Evolutionary conservation across 2,888 invertebrate genomes (phyloP).

Genomic region (Polia nebulosa): DNA sequence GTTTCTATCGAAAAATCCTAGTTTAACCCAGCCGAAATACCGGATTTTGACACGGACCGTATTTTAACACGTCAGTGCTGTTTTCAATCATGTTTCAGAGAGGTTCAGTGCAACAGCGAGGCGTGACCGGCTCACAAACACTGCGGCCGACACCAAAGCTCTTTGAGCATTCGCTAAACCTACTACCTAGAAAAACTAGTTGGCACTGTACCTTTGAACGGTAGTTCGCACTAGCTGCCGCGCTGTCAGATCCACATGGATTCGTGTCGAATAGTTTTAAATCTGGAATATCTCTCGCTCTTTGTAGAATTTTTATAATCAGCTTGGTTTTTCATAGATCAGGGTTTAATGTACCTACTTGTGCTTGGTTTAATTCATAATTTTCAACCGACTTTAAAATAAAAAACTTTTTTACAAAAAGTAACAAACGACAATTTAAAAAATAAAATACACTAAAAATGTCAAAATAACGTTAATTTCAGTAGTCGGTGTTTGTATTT

Average conservation of each 20-base stretch:
- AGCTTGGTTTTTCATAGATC: not conserved
- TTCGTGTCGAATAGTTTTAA: conserved; percentile 35
- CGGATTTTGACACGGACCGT: conserved; percentile 14
- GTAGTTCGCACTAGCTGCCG: conserved; percentile 18
- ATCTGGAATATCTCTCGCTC: conserved; percentile 7
- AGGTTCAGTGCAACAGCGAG: conserved; percentile 46
- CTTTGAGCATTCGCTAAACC: conserved; percentile 78
- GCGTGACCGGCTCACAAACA: conserved; percentile 67
- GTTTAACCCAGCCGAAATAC: conserved; percentile 19
- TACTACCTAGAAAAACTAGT: conserved; percentile 71
- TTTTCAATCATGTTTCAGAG: conserved; percentile 66
- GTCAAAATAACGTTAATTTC: too few species aligned
- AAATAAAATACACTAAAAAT: too few species aligned
- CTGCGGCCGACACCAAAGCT: conserved; percentile 84
- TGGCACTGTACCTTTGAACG: conserved; percentile 68
- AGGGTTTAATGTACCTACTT: not conserved
- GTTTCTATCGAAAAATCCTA: conserved; percentile 27
- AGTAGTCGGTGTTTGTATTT: too few species aligned
- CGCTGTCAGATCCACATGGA: conserved; percentile 30
- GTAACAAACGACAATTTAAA: too few species aligned
- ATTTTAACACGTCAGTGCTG: conserved; percentile 44
- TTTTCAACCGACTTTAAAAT: too few species aligned
- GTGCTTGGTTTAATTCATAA: too few species aligned
- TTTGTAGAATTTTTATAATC: not conserved
- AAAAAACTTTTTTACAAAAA: too few species aligned